These are phyloP conservation scores for Mactra quadrangularis DNA, from an alignment of 1,140 invertebrate species.

Conservation along the genomic window DNA sequence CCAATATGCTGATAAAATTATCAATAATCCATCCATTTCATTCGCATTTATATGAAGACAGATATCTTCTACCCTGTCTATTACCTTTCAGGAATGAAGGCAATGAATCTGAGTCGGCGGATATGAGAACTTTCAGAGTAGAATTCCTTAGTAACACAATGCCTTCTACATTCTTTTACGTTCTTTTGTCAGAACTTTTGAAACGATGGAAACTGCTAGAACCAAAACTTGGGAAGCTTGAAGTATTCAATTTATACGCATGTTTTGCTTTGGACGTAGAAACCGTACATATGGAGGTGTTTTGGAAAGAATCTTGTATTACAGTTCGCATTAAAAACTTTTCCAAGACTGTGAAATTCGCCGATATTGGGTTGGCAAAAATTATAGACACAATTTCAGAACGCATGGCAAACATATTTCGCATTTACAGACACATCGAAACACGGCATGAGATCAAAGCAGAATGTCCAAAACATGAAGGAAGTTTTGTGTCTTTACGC, in stretches of 20 bases:
- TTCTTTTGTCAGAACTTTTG: neutral
- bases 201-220: slow-evolving; percentile 16
- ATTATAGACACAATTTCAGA: slow-evolving; percentile 1
- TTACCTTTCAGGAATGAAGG: neutral
- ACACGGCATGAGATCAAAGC: neutral
- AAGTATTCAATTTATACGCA: slow-evolving; percentile 7
- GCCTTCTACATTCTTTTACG: slow-evolving; percentile 1
- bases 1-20: slow-evolving; percentile 2
- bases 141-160: neutral
- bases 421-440: neutral
- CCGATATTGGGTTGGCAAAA: neutral
- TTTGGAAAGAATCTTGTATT: neutral
- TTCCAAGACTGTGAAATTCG: neutral
- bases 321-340: slow-evolving; percentile 2
- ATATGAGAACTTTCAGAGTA: neutral
- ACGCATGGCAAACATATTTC: neutral
- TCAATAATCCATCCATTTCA: slow-evolving; percentile 6
- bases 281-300: slow-evolving; percentile 17
- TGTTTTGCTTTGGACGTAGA: neutral
- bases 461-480: neutral
- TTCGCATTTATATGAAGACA: neutral
- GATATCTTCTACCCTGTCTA: slow-evolving; percentile 1
- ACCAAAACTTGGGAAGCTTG: neutral
- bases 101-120: too few relatives aligned
- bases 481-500: neutral